A percentile compares a stretch with the other conserved stretches of the same genome.
Evolutionary conservation across 2,888 invertebrate genomes (phyloP).

Genomic region (Xylocampa areola): DNA sequence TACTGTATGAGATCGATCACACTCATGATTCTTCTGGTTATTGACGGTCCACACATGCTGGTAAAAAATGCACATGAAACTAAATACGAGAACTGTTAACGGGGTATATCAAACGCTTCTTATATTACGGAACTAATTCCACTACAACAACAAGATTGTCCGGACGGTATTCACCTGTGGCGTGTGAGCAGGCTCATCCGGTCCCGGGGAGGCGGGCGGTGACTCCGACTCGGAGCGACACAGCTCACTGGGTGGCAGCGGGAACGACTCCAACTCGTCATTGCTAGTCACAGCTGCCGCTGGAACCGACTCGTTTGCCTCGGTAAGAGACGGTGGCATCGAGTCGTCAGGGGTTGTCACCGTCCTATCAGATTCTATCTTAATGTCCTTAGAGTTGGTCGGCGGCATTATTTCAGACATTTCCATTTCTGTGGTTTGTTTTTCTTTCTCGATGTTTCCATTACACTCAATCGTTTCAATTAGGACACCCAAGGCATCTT

Average conservation of each 20-base stretch:
- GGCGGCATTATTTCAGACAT: slow-evolving; percentile 21
- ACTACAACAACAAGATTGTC: slow-evolving; percentile 83
- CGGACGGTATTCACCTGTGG: slow-evolving; percentile 85
- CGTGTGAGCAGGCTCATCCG: slow-evolving; percentile 51
- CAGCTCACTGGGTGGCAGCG: slow-evolving; percentile 48
- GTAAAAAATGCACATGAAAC: slow-evolving; percentile 82
- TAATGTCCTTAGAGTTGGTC: slow-evolving; percentile 33
- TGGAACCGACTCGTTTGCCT: slow-evolving; percentile 52
- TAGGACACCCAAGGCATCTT: slow-evolving; percentile 61
- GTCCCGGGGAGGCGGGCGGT: slow-evolving; percentile 51
- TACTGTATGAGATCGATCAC: slow-evolving; percentile 66
- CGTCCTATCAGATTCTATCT: slow-evolving; percentile 30
- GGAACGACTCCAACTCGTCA: slow-evolving; percentile 48
- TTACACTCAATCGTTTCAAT: slow-evolving; percentile 68
- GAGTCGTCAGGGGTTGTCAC: slow-evolving; percentile 30
- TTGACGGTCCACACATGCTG: slow-evolving; percentile 84
- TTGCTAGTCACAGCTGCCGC: slow-evolving; percentile 45
- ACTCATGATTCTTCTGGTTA: slow-evolving; percentile 77
- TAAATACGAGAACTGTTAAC: slow-evolving; percentile 81
- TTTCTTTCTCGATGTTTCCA: slow-evolving; percentile 62
- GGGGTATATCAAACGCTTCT: slow-evolving; percentile 73
- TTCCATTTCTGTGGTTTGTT: slow-evolving; percentile 34
- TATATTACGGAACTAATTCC: slow-evolving; percentile 80
- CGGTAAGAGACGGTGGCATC: slow-evolving; percentile 53
- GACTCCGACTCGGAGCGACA: slow-evolving; percentile 59